phyloP scores from a whole-genome alignment of 1,140 invertebrate genomes.

The Bacillus rossius region DNA sequence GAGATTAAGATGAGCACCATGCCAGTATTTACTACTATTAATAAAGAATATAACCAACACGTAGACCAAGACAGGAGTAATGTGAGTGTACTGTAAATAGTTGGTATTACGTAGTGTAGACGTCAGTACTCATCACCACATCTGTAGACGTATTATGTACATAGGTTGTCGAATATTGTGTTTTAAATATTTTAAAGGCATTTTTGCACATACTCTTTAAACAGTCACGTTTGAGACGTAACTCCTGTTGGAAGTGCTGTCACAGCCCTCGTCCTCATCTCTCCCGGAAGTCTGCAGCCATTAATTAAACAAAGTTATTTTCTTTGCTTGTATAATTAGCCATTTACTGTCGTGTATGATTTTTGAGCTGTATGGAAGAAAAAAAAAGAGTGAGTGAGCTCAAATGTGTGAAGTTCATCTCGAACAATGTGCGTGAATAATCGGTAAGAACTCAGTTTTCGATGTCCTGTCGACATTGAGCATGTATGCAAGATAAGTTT shows the following conservation, averaged over 20 bases:
- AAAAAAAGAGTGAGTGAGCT: too few relatives aligned
- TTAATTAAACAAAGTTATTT: constrained; percentile 3
- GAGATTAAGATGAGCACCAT: constrained; percentile 11
- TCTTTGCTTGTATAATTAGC: constrained; percentile 8
- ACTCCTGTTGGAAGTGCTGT: neutral
- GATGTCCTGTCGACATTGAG: neutral
- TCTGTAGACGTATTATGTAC: constrained; percentile 12
- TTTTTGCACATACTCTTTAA: constrained; percentile 10
- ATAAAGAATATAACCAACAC: constrained; percentile 5
- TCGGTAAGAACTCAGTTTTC: too few relatives aligned
- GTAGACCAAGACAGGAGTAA: constrained; percentile 1
- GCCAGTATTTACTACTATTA: constrained; percentile 4
- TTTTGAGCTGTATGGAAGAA: constrained; percentile 1
- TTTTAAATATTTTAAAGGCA: constrained; percentile 13
- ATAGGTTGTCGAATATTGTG: constrained; percentile 17
- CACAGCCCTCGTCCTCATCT: constrained; percentile 6
- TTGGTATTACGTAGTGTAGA: constrained; percentile 9
- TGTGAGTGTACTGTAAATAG: constrained; percentile 14
- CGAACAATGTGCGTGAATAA: neutral
- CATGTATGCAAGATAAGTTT: neutral
- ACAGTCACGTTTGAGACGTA: neutral
- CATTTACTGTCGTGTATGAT: too few relatives aligned
- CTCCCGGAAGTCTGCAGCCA: constrained; percentile 5
- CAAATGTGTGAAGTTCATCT: neutral
- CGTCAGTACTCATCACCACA: constrained; percentile 11